Conservation (phyloP, 2,113 vertebrate genomes). For the Xiphophorus maculatus region DNA sequence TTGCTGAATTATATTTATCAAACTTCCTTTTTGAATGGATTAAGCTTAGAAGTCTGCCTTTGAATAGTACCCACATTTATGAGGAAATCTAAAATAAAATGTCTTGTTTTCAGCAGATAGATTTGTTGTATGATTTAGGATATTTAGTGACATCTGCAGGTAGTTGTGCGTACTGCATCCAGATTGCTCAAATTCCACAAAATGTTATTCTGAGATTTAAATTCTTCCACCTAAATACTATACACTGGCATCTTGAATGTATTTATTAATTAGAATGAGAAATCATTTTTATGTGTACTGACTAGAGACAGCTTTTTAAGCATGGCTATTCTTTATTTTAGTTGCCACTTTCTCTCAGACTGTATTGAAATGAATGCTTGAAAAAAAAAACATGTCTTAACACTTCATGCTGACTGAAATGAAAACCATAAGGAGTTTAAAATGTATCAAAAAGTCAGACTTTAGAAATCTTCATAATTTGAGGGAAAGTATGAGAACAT, state of each 20-base stretch:
- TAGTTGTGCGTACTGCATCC: neutral
- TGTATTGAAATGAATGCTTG: neutral
- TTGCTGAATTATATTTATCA: neutral
- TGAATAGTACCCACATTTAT: neutral
- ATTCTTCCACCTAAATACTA: too few species aligned
- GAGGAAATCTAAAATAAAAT: neutral
- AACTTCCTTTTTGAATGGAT: neutral
- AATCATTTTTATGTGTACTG: neutral
- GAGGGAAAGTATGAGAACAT: neutral
- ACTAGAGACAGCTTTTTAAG: neutral
- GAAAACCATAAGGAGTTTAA: neutral
- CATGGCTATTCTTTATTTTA: too few species aligned
- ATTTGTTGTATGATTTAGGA: neutral
- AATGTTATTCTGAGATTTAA: too few species aligned
- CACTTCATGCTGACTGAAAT: neutral
- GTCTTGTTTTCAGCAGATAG: neutral
- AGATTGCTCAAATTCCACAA: neutral
- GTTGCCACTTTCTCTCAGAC: too few species aligned
- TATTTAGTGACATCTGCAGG: neutral
- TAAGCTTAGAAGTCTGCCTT: neutral
- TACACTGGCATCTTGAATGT: too few species aligned
- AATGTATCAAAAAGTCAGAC: neutral
- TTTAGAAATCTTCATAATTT: neutral
- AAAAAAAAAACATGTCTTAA: neutral
- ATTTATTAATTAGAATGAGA: neutral